These are phyloP conservation scores for Chamaetylas fuelleborni DNA, from an alignment of 2,113 vertebrate species.

Conservation along the genomic window DNA sequence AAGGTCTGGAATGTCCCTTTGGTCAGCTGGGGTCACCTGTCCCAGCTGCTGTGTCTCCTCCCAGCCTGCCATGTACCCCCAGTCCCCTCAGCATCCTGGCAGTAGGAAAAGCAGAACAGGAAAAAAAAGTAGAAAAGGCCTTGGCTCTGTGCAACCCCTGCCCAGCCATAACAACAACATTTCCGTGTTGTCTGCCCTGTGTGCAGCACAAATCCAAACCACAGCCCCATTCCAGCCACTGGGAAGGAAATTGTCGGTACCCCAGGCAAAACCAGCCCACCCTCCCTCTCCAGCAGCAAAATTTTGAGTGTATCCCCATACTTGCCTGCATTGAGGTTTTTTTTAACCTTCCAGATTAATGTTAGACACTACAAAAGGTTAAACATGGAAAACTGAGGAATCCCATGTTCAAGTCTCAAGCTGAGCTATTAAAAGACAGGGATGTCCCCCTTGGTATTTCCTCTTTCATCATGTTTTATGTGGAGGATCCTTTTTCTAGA, in stretches of 20 bases:
- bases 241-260: not conserved
- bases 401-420: not conserved
- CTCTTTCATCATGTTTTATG: not conserved
- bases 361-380: not conserved
- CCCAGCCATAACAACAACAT: not conserved
- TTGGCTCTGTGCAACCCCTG: not conserved
- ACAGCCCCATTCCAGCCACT: not conserved
- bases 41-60: not conserved
- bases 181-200: not conserved
- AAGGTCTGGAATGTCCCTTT: not conserved
- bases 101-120: not conserved
- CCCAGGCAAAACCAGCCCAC: not conserved
- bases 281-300: not conserved
- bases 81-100: not conserved
- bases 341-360: not conserved
- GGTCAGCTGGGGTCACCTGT: not conserved
- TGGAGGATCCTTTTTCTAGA: not conserved
- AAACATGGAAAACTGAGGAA: not conserved
- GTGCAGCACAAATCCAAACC: not conserved
- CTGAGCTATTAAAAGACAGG: not conserved
- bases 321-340: not conserved
- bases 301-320: not conserved
- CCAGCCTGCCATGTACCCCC: rapidly evolving
- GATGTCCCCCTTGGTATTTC: not conserved
- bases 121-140: not conserved